These are phyloP conservation scores for Drosophila aff. DNA, from an alignment of 1,140 invertebrate genomes.

Conservation along the genomic window DNA sequence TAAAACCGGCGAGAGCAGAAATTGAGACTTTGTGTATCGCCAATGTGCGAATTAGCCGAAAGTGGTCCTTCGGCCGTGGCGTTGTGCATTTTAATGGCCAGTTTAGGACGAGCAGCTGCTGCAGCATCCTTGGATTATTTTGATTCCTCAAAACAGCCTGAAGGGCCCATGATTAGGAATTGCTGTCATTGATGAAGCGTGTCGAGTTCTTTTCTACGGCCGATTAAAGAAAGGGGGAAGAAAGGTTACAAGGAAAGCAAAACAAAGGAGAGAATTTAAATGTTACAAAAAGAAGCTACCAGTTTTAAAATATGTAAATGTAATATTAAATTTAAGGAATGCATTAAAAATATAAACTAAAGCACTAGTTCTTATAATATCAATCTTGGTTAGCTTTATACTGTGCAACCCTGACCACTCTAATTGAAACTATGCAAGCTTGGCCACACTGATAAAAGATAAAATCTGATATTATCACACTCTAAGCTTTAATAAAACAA, in stretches of 20 bases:
- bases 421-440: not conserved
- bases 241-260: not conserved
- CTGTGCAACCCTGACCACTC: not conserved
- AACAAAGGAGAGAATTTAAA: too few relatives aligned
- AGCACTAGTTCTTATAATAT: not conserved
- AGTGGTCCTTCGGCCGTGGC: conserved; percentile 47
- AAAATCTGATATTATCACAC: not conserved
- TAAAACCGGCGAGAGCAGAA: conserved; percentile 64
- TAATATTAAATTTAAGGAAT: not conserved
- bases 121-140: conserved; percentile 16
- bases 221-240: not conserved
- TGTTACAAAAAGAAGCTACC: too few relatives aligned
- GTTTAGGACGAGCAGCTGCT: conserved; percentile 52
- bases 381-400: not conserved
- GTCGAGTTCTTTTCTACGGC: not conserved
- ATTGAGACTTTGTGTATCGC: conserved; percentile 69
- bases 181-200: conserved; percentile 30
- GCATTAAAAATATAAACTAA: not conserved
- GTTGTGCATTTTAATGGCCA: conserved; percentile 76
- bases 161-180: conserved; percentile 42
- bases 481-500: not conserved
- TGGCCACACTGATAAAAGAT: not conserved
- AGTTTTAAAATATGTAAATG: too few relatives aligned
- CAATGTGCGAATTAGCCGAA: conserved; percentile 68
- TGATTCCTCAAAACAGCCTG: conserved; percentile 13